Evolutionary conservation across 2,113 vertebrate genomes (phyloP), one percentile per base, ranked within the genome.

Genomic region (Coracopsis vasa): DNA sequence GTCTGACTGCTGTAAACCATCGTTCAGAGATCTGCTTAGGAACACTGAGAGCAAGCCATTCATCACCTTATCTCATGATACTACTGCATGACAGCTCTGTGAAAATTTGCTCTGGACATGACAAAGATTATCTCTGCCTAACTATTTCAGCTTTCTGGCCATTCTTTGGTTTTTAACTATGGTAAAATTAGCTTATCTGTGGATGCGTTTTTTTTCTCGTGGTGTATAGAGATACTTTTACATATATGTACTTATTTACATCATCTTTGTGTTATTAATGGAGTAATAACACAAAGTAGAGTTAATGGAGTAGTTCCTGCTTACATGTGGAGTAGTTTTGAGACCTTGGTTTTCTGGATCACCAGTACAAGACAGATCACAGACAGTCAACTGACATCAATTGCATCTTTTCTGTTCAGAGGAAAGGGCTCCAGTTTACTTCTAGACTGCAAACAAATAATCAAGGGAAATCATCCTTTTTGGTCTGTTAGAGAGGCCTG

Each of bases 1-100:
- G 27, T 47, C 70, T 60, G 67, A 27, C 71, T 53, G 17, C 90
- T 64, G 39, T 27, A 11, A 74, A 7, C 21, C 25, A 5, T 15
- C 2, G 0, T 8, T 42, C 69, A 2, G 5, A 64, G 60, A 3
- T 39, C 12, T 45, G 27, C 15, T 60, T 1, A 1, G 39, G 58
- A 58, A n/a, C 20, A 2, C 47, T 25, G 35, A 20, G 42, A 5
- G 50, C 1, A 9, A 13, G 9, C 39, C 39, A 5, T 53, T 47
- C 58, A 10, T 15, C 11, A 44, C 62, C 62, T 51, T 75, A 51
- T 33, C 44, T 54, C 33, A n/a, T n/a, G n/a, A n/a, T n/a, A 50
- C 66, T 42, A 1, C 70, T 6, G 24, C 31, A 1, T 18, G 48
- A 13, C 72, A 54, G 41, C 67, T 19, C 48, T 25, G 27, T 11